These are phyloP conservation scores for Procambarus clarkii DNA, from an alignment of 1,140 invertebrate genomes.

Conservation along the genomic window DNA sequence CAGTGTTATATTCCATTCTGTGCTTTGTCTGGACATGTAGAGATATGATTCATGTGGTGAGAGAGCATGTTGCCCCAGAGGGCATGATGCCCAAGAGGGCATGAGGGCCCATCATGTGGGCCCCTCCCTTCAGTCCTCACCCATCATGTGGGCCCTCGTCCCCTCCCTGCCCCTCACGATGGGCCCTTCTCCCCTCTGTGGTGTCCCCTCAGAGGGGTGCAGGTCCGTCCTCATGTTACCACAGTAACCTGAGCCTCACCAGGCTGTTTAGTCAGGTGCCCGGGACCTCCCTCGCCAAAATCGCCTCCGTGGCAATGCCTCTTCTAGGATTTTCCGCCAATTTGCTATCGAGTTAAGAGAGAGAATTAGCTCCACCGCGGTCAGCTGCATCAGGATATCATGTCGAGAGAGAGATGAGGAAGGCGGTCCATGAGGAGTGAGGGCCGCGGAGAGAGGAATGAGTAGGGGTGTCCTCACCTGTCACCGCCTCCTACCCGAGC, in stretches of 20 bases:
- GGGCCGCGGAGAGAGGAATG: too few relatives aligned
- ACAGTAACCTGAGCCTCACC: conserved; percentile 37
- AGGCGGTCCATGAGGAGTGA: background rate
- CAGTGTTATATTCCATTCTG: too few relatives aligned
- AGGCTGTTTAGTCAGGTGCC: conserved; percentile 55
- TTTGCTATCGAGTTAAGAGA: background rate
- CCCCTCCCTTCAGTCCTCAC: background rate
- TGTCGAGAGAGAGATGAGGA: too few relatives aligned
- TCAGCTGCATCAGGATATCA: too few relatives aligned
- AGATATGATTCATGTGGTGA: too few relatives aligned
- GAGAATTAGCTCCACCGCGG: background rate
- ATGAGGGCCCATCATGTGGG: too few relatives aligned
- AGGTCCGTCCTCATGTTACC: conserved; percentile 31
- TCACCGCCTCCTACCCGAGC: background rate
- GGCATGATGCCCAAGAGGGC: too few relatives aligned
- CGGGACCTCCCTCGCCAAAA: conserved; percentile 41
- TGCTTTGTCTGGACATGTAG: too few relatives aligned
- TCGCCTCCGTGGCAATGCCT: conserved; percentile 45
- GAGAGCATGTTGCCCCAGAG: too few relatives aligned
- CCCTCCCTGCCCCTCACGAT: background rate
- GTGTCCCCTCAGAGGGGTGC: conserved; percentile 54
- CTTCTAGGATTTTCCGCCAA: conserved; percentile 30
- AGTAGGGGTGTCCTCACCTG: too few relatives aligned
- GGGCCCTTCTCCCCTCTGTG: conserved; percentile 38
- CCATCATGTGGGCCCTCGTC: background rate